Evolutionary conservation across 2,888 invertebrate species (phyloP), one percentile per base, ranked within the genome.

Genomic region (Apamea anceps): DNA sequence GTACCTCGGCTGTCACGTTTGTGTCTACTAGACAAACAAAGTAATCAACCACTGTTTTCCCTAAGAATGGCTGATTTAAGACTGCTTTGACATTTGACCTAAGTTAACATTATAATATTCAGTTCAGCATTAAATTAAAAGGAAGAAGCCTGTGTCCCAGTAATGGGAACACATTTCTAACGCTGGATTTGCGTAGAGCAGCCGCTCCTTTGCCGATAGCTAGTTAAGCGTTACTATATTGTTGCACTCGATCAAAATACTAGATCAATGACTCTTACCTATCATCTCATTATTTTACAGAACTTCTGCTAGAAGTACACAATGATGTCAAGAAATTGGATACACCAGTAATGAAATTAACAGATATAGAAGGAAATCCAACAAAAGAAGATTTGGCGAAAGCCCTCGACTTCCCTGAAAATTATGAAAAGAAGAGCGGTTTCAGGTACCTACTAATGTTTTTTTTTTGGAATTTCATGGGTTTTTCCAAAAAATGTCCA

Each of bases 341-440:
- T 2, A 85, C 85, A 21, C 85, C 88, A 48, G 48, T 85, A 1
- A 54, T 85, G 7, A 80, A 75, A n/a, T 21, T 87, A 32, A 73
- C 81, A 37, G 77, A 87, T 63, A 2, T 77, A n/a, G 85, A 87
- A 72, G 67, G 45, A 32, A 77, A 54, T 45, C 18, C 8, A 0
- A 80, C 66, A 15, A 85, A 87, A 45, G 63, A 85, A 77, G 63
- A 63, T 25, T 32, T 63, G 15, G 77, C 66, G 25, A 87, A 71
- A 28, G 21, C 42, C 1, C 42, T 79, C 1, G 77, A 75, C 0
- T 62, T 57, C 5, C 67, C 85, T 1, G 57, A 70, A 32, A 42
- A 57, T 21, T 21, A 66, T 63, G 54, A 74, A n/a, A 60, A 85
- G 32, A 87, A 81, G 32, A 87, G 75, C 7, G 37, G 66, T 60